Conservation (phyloP, 1,140 invertebrate species). For the Cyclargus thomasi region DNA sequence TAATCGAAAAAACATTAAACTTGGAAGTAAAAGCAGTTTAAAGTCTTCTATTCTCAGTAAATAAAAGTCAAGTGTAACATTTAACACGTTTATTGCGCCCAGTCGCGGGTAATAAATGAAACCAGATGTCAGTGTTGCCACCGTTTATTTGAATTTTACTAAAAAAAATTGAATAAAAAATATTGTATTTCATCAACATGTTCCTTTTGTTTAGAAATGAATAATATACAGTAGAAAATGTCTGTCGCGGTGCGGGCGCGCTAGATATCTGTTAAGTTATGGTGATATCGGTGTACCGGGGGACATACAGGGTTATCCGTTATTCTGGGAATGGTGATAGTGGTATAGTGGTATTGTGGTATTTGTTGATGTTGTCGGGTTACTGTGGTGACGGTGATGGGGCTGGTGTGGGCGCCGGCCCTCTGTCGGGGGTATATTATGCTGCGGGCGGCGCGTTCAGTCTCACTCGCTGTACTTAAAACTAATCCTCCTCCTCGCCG, state of each 20-base stretch:
- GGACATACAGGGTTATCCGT: no score
- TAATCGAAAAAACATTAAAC: no score
- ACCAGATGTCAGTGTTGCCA: conserved; percentile 55
- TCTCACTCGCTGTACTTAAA: conserved; percentile 69
- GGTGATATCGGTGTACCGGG: neutral
- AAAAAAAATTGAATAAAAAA: conserved; percentile 75
- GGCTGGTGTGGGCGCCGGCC: conserved; percentile 17
- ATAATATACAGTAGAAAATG: conserved; percentile 49
- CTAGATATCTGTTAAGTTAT: neutral
- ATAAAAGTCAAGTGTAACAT: neutral
- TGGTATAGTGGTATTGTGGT: neutral
- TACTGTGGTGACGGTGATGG: conserved; percentile 17
- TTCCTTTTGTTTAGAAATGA: conserved; percentile 62
- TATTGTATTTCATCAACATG: conserved; percentile 72
- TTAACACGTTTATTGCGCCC: neutral
- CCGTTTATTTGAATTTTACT: conserved; percentile 72
- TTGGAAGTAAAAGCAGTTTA: no score
- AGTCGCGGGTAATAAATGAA: conserved; percentile 39
- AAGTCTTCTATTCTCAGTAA: neutral
- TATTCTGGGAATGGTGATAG: neutral
- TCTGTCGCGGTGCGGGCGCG: no score
- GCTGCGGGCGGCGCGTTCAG: conserved; percentile 51
- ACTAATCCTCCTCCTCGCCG: conserved; percentile 67
- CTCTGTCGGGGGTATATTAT: conserved; percentile 22
- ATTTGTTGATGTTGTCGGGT: neutral